These are phyloP conservation scores for Panulirus ornatus DNA, from an alignment of 1,140 invertebrate genomes.

Conservation along the genomic window DNA sequence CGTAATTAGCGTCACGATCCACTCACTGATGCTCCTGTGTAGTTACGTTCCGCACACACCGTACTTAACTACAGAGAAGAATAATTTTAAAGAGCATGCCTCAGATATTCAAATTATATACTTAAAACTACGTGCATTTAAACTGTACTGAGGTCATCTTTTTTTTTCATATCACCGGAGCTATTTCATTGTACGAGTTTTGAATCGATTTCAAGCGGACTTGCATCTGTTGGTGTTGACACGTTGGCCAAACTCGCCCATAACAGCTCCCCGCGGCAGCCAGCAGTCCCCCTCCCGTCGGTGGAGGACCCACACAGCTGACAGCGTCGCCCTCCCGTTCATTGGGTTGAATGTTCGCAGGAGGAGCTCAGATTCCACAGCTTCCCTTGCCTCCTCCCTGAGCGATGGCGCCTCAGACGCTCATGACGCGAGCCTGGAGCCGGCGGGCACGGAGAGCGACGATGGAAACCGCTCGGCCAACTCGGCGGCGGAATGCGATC, in stretches of 20 bases:
- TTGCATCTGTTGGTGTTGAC: no score
- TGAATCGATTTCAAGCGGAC: no score
- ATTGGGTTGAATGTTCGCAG: slow-evolving; percentile 53
- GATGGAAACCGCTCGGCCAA: slow-evolving; percentile 50
- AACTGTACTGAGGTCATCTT: no score
- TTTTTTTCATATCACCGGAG: no score
- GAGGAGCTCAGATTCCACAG: slow-evolving; percentile 54
- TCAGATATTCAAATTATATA: no score
- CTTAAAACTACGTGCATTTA: no score
- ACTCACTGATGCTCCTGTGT: no score
- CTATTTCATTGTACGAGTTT: no score
- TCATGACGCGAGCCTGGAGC: background rate
- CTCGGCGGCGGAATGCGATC: slow-evolving; percentile 57
- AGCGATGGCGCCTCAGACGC: slow-evolving; percentile 8
- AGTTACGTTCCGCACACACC: no score
- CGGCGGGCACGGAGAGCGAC: slow-evolving; percentile 12
- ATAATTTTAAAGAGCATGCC: no score
- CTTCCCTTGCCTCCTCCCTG: slow-evolving; percentile 46
- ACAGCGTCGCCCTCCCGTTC: slow-evolving; percentile 6
- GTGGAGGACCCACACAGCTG: background rate
- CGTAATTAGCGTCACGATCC: no score
- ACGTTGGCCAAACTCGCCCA: background rate
- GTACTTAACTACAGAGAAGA: no score
- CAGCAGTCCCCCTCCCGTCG: background rate
- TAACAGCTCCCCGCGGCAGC: background rate